Conservation (phyloP, 1,140 invertebrate species). For the Drosophila cardini region DNA sequence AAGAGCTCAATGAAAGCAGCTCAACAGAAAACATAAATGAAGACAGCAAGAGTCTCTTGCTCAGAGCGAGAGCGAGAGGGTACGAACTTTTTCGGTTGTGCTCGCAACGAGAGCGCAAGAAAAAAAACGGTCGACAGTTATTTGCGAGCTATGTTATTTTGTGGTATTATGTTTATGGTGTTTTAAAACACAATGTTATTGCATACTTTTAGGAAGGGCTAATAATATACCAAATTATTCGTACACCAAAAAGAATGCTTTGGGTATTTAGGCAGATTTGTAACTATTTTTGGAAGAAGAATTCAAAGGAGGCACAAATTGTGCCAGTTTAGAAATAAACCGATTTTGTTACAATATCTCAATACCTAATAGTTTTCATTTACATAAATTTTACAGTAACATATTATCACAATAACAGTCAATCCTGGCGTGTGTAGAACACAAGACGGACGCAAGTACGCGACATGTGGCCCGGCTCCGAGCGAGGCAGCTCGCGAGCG, state of each 20-base stretch:
- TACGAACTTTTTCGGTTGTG: too few species aligned
- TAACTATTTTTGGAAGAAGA: not conserved
- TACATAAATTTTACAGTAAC: not conserved
- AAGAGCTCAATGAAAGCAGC: too few species aligned
- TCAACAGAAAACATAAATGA: too few species aligned
- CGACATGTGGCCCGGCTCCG: constrained; percentile 73
- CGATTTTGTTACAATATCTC: too few species aligned
- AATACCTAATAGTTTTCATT: not conserved
- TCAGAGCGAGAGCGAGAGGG: too few species aligned
- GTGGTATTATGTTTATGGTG: too few species aligned
- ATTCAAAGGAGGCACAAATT: too few species aligned
- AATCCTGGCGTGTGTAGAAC: constrained; percentile 53
- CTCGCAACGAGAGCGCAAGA: too few species aligned
- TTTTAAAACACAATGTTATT: not conserved
- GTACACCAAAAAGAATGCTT: not conserved
- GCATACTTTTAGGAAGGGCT: not conserved
- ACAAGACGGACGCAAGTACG: constrained; percentile 26
- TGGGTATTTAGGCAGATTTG: not conserved
- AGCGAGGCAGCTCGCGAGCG: constrained; percentile 75
- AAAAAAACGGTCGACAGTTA: too few species aligned
- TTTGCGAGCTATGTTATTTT: too few species aligned
- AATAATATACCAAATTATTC: not conserved
- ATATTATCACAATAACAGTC: constrained; percentile 4
- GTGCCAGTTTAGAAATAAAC: too few species aligned
- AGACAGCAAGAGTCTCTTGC: too few species aligned